Percentiles rank a stretch among this genome's conserved stretches.
Conservation (phyloP, 2,888 invertebrate genomes). For the Thecophora atra region DNA sequence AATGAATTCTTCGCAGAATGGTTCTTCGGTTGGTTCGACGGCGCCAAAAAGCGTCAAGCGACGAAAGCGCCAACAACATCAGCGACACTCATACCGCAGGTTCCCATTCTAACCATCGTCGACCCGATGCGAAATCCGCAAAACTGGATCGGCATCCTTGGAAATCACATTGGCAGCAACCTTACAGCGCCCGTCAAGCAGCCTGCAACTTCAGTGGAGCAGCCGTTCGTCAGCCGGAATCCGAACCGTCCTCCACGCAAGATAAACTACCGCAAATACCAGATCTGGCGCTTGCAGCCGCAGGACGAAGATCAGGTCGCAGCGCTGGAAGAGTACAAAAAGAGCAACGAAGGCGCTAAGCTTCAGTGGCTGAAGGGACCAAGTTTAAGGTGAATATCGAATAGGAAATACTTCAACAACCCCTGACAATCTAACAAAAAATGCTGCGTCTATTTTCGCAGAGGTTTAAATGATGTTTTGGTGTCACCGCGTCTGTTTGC, state of each 20-base stretch:
- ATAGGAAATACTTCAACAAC: neutral
- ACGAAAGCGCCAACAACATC: slow-evolving; percentile 54
- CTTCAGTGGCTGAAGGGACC: slow-evolving; percentile 73
- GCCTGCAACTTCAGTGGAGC: slow-evolving; percentile 21
- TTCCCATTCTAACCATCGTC: slow-evolving; percentile 63
- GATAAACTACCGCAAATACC: slow-evolving; percentile 67
- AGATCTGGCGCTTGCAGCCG: slow-evolving; percentile 68
- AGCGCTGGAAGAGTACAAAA: slow-evolving; percentile 65
- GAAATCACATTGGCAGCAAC: slow-evolving; percentile 63
- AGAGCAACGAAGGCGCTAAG: slow-evolving; percentile 67
- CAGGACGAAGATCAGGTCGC: slow-evolving; percentile 65
- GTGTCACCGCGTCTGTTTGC: slow-evolving; percentile 73
- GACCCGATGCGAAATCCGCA: slow-evolving; percentile 64
- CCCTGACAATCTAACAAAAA: too few relatives aligned
- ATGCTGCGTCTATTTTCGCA: slow-evolving; percentile 35
- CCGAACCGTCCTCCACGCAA: slow-evolving; percentile 52
- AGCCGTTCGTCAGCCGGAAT: slow-evolving; percentile 38
- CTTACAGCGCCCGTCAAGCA: slow-evolving; percentile 51
- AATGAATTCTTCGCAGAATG: slow-evolving; percentile 58
- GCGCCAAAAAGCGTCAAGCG: slow-evolving; percentile 47
- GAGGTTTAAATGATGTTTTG: slow-evolving; percentile 75
- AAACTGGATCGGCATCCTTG: slow-evolving; percentile 64
- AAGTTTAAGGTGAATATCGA: slow-evolving; percentile 61
- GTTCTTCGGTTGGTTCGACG: slow-evolving; percentile 69
- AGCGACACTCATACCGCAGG: slow-evolving; percentile 58